phyloP scores from a whole-genome alignment of 2,113 vertebrate genomes.

The Poeciliopsis prolifica region DNA sequence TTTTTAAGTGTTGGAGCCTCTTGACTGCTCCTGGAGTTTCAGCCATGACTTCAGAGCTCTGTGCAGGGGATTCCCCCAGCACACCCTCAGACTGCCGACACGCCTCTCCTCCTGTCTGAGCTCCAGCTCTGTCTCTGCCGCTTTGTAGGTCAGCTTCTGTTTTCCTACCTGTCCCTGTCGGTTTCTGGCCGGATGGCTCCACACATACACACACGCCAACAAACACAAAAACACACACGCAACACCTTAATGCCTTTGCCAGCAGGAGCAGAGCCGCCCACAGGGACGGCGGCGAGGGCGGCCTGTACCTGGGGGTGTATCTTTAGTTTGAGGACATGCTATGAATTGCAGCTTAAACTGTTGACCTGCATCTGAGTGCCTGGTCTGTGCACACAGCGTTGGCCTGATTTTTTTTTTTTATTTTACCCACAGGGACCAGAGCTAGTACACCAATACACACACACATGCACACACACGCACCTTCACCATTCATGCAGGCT shows the following conservation, averaged over 20 bases:
- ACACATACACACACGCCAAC: conserved; percentile 8
- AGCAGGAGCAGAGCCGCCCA: conserved; percentile 53
- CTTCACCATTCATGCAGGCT: conserved; percentile 8
- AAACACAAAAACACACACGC: conserved; percentile 16
- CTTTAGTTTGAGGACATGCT: conserved; percentile 46
- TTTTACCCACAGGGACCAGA: conserved; percentile 19
- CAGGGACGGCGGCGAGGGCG: conserved; percentile 45
- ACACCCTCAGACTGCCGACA: conserved; percentile 19
- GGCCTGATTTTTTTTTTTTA: conserved; percentile 6
- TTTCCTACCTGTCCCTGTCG: conserved; percentile 71
- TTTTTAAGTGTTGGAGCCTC: background rate
- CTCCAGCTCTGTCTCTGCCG: conserved; percentile 67
- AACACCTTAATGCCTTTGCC: conserved; percentile 52
- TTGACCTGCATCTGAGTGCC: conserved; percentile 61
- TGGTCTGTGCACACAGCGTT: conserved; percentile 28
- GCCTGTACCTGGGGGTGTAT: conserved; percentile 42
- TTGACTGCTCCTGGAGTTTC: conserved; percentile 15
- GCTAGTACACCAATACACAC: conserved; percentile 4
- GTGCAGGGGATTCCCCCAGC: conserved; percentile 55
- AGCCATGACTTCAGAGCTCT: conserved; percentile 30
- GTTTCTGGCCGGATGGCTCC: conserved; percentile 41
- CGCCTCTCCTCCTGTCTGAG: conserved; percentile 38
- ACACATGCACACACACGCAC: conserved; percentile 23
- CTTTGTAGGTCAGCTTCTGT: conserved; percentile 73
- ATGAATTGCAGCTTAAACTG: conserved; percentile 69